Conservation (phyloP, 2,113 vertebrate species). For the Promerops cafer region DNA sequence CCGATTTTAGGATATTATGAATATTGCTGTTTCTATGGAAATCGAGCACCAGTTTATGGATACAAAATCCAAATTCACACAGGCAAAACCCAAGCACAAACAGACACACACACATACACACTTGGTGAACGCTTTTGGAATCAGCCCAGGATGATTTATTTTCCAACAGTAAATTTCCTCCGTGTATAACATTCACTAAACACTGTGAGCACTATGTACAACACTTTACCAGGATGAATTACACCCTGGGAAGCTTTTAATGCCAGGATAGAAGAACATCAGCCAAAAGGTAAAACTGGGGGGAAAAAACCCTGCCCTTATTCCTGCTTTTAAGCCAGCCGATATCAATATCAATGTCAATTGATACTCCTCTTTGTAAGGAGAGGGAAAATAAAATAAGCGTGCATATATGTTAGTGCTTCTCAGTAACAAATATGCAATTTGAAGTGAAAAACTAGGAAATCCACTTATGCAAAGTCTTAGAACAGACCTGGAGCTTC, state of each 20-base stretch:
- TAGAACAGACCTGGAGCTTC: neutral
- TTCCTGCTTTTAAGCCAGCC: neutral
- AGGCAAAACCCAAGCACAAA: neutral
- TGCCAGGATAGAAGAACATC: neutral
- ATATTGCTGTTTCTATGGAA: slow-evolving; percentile 23
- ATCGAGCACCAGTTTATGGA: neutral
- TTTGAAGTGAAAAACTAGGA: neutral
- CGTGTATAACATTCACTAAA: neutral
- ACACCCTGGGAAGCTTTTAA: neutral
- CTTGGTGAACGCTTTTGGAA: neutral
- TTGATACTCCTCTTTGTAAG: neutral
- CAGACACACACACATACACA: neutral
- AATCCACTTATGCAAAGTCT: neutral
- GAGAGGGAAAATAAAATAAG: neutral
- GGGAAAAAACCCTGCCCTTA: neutral
- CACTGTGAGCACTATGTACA: neutral
- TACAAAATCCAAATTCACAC: neutral
- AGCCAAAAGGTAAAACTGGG: neutral
- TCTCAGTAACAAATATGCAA: neutral
- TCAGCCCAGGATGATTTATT: neutral
- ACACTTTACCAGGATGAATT: neutral
- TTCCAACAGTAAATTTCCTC: neutral
- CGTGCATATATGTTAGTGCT: neutral
- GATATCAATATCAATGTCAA: neutral
- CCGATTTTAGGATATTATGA: neutral